A percentile compares a stretch with the other conserved stretches of the same genome.
Conservation (phyloP, 30 jellyfish, hydroid and myxozoan genomes). For the Turritopsis dohrnii region DNA sequence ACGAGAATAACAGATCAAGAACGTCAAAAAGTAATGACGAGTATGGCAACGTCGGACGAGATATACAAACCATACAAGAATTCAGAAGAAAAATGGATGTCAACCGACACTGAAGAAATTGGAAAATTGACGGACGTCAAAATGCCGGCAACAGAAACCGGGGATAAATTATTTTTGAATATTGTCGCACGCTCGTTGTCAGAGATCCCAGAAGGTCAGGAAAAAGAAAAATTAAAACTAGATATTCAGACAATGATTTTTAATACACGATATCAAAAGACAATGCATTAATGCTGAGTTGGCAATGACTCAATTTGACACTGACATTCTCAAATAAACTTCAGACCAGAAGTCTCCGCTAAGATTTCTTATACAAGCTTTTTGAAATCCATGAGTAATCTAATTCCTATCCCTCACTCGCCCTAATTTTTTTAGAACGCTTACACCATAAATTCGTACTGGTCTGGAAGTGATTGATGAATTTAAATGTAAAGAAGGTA, state of each 20-base stretch:
- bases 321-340: too few species aligned
- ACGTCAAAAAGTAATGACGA: background rate
- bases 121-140: conserved; percentile 3
- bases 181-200: conserved; percentile 45
- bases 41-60: background rate
- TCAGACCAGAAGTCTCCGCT: background rate
- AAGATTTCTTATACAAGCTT: background rate
- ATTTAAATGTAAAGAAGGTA: too few species aligned
- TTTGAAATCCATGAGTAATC: background rate
- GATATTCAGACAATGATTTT: conserved; percentile 75
- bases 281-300: too few species aligned
- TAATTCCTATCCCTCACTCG: background rate
- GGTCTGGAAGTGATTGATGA: background rate
- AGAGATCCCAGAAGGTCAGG: conserved; percentile 64
- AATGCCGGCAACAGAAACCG: conserved; percentile 25
- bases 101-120: background rate
- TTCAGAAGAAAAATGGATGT: background rate
- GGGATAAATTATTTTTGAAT: conserved; percentile 53
- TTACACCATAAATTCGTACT: background rate
- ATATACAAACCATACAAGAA: background rate
- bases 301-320: too few species aligned
- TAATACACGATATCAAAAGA: conserved; percentile 56
- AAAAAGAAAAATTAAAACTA: conserved; percentile 65
- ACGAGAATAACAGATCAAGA: background rate
- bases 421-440: background rate